Evolutionary conservation across 2,113 vertebrate genomes (phyloP).

Genomic region (Dicrurus megarhynchus): DNA sequence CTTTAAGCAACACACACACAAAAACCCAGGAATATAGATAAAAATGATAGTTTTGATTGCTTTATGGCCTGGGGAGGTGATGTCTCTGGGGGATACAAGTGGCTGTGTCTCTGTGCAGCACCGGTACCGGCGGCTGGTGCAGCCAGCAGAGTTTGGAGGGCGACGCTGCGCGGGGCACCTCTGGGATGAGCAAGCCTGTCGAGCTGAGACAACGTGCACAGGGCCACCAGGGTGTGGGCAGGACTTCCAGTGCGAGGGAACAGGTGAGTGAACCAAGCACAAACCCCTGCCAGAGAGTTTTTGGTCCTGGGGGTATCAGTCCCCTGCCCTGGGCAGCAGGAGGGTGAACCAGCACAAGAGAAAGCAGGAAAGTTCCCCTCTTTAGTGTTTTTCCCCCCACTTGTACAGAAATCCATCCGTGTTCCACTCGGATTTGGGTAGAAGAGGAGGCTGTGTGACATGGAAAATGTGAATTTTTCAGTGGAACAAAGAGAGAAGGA

Average conservation of each 20-base stretch:
- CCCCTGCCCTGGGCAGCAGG: background rate
- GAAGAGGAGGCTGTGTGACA: background rate
- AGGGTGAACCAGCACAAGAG: background rate
- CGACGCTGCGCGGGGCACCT: conserved; percentile 67
- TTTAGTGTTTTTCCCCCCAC: fast-evolving
- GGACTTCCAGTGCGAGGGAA: conserved; percentile 81
- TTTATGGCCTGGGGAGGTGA: background rate
- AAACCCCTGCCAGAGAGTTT: background rate
- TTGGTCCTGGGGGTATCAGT: background rate
- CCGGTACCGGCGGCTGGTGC: conserved; percentile 76
- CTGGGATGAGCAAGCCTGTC: conserved; percentile 80
- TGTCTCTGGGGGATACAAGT: background rate
- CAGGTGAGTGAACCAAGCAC: conserved; percentile 70
- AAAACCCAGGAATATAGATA: fast-evolving
- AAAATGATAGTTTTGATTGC: background rate
- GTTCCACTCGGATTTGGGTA: background rate
- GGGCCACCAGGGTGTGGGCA: conserved; percentile 74
- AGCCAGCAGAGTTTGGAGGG: conserved; percentile 77
- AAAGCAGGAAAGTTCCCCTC: background rate
- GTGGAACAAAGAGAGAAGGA: background rate
- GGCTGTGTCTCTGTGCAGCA: conserved; percentile 66
- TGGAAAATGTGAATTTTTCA: background rate
- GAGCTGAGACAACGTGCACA: conserved; percentile 51
- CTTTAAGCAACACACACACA: background rate
- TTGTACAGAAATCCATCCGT: background rate